Conservation (phyloP, 2,888 invertebrate species). For the Agonopterix arenella region DNA sequence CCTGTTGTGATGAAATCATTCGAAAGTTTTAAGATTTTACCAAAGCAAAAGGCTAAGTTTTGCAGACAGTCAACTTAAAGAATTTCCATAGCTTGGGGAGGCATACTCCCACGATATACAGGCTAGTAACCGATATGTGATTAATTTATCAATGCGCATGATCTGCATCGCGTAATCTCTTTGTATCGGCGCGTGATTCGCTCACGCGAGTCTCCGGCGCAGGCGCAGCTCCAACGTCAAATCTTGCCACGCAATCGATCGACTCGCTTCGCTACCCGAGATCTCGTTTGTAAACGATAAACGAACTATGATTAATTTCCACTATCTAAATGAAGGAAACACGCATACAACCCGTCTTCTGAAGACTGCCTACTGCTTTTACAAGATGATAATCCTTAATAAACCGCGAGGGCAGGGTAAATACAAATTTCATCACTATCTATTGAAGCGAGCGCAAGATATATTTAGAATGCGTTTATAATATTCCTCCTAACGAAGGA, state of each 20-base stretch:
- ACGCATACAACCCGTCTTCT: slow-evolving; percentile 5
- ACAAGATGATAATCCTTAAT: background rate
- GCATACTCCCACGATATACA: slow-evolving; percentile 43
- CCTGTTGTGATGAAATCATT: no score
- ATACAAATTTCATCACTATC: no score
- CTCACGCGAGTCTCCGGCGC: slow-evolving; percentile 41
- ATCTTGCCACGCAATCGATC: slow-evolving; percentile 46
- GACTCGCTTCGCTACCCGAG: slow-evolving; percentile 21
- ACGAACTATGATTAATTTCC: slow-evolving; percentile 45
- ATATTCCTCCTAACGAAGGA: slow-evolving; percentile 10
- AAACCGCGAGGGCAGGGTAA: no score
- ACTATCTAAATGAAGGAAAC: slow-evolving; percentile 28
- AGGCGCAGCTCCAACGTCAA: slow-evolving; percentile 33
- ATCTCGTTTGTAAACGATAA: slow-evolving; percentile 41
- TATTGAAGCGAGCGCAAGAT: no score
- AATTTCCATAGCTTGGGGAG: slow-evolving; percentile 16
- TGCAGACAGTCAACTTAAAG: background rate
- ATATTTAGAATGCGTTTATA: background rate
- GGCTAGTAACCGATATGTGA: slow-evolving; percentile 59
- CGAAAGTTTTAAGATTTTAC: no score
- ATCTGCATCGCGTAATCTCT: slow-evolving; percentile 55
- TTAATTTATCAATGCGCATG: slow-evolving; percentile 63
- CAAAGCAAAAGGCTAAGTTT: no score
- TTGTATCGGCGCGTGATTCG: slow-evolving; percentile 41
- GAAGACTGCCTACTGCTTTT: slow-evolving; percentile 3